Evolutionary conservation across 2,113 vertebrate species (phyloP).

Genomic region (Elephantulus edwardii): DNA sequence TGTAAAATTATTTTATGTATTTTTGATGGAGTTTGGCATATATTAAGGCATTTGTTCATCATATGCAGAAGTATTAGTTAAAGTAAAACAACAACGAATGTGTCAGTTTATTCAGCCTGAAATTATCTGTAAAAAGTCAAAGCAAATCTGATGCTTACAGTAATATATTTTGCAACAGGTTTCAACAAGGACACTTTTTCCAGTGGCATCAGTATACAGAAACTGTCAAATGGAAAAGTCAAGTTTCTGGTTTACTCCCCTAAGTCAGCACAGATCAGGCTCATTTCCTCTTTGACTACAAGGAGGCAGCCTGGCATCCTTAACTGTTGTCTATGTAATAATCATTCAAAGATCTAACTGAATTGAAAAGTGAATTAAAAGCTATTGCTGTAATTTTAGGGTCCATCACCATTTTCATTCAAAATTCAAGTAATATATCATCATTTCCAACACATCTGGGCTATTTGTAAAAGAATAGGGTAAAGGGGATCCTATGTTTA

Average conservation of each 20-base stretch:
- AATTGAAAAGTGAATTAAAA: slow-evolving; percentile 23
- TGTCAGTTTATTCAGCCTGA: background rate
- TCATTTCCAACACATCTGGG: background rate
- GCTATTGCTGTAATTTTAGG: background rate
- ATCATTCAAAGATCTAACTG: background rate
- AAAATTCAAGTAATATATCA: background rate
- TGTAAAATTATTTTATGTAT: background rate
- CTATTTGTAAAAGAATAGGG: background rate
- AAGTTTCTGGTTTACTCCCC: background rate
- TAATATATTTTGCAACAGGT: background rate
- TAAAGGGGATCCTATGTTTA: background rate
- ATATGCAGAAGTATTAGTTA: background rate
- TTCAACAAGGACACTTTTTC: background rate
- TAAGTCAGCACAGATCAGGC: background rate
- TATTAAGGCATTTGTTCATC: background rate
- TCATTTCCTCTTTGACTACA: background rate
- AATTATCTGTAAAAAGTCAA: background rate
- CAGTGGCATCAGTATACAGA: background rate
- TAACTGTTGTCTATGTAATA: background rate
- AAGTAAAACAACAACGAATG: background rate
- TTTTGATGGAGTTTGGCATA: background rate
- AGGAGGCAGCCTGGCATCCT: background rate
- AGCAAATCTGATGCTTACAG: background rate
- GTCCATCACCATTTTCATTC: background rate
- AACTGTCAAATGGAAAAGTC: background rate